Evolutionary conservation across 2,113 vertebrate species (phyloP), one percentile per base, ranked within the genome.

Genomic region (Ophthalmolycus amberensis): DNA sequence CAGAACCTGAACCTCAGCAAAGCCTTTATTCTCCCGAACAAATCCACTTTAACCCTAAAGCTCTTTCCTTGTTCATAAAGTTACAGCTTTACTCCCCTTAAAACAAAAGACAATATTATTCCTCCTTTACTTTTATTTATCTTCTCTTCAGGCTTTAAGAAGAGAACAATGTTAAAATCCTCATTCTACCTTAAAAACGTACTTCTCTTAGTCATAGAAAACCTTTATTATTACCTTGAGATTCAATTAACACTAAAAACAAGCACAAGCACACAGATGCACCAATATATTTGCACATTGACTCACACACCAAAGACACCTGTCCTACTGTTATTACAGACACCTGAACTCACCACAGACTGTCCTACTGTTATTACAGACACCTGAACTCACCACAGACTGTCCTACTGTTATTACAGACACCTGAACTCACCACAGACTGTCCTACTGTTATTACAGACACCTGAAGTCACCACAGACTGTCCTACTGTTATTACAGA

Each of bases 231-330:
- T 34, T 38, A 8, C 44, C 66, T 34, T 37, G 4, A 11, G 16
- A 63, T 67, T 22, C 1, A 20, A 3, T 71, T 83, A 29, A 68
- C 54, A 11, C 67, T 16, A 3, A 59, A 48, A 60, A 59, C 58
- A 79, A 79, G 72, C 80, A 81, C 77, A 76, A 72, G 62, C 59
- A 73, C 64, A 46, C 42, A 18, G 37, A 75, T 62, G 70, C 82
- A 81, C 77, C 29, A 56, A 67, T 18, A 42, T 18, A 64, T 77
- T 71, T 84, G 79, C 79, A 14, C 60, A 65, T 44, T 6, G 27
- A 71, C 38, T 75, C 63, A 32, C 9, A n/a, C 70, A 69, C 71
- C 38, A 86, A 81, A 85, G 72, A 73, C n/a, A 56, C 25, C 25
- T 25, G 25, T 25, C 25, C 25, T 2, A 18, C 46, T 48, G 46